Evolutionary conservation across 2,797 vertebrate genomes (phyloP).

Genomic region (Acrossocheilus wenchowensis): DNA sequence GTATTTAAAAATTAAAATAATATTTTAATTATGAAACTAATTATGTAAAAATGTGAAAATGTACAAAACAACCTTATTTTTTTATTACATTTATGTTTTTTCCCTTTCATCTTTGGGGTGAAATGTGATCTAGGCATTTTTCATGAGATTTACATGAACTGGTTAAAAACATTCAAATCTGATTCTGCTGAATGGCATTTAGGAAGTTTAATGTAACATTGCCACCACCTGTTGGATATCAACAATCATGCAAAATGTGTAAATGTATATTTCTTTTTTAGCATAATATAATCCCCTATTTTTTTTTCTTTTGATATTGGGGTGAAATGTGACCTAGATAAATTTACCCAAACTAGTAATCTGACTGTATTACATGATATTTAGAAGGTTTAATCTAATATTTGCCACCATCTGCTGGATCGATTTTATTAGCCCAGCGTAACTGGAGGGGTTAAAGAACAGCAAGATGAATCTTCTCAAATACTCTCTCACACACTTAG

Average conservation of each 20-base stretch:
- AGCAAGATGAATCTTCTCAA: conserved; percentile 32
- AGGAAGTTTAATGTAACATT: conserved; percentile 27
- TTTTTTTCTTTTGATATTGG: neutral
- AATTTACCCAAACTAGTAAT: neutral
- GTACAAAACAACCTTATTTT: neutral
- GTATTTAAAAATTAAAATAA: neutral
- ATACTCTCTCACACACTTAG: conserved; percentile 29
- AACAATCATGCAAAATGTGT: neutral
- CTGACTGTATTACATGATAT: neutral
- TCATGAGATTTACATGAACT: neutral
- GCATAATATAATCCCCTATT: neutral
- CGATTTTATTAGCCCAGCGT: neutral
- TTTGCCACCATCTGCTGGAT: conserved; percentile 35
- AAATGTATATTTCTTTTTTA: neutral
- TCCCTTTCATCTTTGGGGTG: neutral
- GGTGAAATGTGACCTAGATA: neutral
- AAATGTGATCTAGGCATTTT: neutral
- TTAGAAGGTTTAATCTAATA: conserved; percentile 34
- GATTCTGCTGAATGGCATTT: conserved; percentile 11
- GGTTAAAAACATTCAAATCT: neutral
- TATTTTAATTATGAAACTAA: neutral
- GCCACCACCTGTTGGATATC: conserved; percentile 17
- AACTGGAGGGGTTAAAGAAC: conserved; percentile 10
- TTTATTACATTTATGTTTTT: neutral
- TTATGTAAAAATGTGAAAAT: neutral